Base-by-base conservation (phyloP, 2,797 vertebrate genomes). In the Anisognathus igniventris region DNA sequence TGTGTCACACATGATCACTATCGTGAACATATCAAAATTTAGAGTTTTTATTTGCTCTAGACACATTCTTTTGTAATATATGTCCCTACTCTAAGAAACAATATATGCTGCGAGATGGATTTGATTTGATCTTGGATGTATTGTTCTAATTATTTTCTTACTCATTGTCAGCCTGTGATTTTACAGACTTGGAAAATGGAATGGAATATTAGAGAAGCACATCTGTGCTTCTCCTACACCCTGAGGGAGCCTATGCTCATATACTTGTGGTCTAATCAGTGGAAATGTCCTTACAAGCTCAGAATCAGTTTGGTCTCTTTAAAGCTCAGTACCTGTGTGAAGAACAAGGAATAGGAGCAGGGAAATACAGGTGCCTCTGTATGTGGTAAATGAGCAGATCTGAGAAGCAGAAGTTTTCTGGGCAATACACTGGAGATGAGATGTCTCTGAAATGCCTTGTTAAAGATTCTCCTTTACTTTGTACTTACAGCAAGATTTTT, bases 401-500 rank as follows among this genome's bases (percentile, higher is more conserved):
- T 72, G 67, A 76, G 54, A 72, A 85, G 51, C 42, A 80, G n/a
- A 20, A 33, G 39, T 50, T 95, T 90, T 28, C n/a, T 37, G 50
- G 37, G 14, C 7, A 72, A 48, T 27, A 40, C 54, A 20, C 60
- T 9, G 51, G 53, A 83, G 40, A 70, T 14, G 10, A 66, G n/a
- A 27, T 83, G 19, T 71, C 53, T 92, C 67, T 96, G 73, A 89
- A 90, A 93, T 54, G 67, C 25, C 79, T 65, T 74, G 35, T 87
- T 92, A 78, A 65, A 57, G 33, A 79, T 68, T 89, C 72, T 86
- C 22, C 37, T 91, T 95, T 50, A 51, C 86, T 93, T 67, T 88
- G 86, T 92, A 61, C 83, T 93, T 88, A 64, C 70, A 73, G 75
- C 53, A 91, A 86, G 28, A 6, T 22, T 62, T 94, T 95, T 92